Conservation (phyloP, 2,888 invertebrate species). For the Idaea biselata region DNA sequence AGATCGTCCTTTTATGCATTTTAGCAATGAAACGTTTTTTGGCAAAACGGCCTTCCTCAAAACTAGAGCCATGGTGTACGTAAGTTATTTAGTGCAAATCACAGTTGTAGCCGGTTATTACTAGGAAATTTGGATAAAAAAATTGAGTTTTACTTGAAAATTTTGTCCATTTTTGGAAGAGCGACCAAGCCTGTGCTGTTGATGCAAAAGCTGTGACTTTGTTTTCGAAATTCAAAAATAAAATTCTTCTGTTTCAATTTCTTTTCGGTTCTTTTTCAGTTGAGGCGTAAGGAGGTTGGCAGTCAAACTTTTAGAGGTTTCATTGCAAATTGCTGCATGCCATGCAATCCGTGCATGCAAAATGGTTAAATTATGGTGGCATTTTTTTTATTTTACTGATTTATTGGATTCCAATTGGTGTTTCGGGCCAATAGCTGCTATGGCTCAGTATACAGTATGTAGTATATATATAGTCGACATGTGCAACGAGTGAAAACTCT, state of each 20-base stretch:
- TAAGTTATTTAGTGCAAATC: constrained; percentile 21
- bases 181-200: constrained; percentile 39
- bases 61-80: constrained; percentile 60
- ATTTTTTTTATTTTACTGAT: too few relatives aligned
- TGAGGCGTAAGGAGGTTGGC: constrained; percentile 11
- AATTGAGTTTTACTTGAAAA: constrained; percentile 52
- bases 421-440: too few relatives aligned
- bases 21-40: constrained; percentile 57
- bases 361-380: background rate
- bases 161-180: constrained; percentile 58
- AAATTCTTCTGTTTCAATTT: constrained; percentile 38
- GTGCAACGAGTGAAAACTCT: too few relatives aligned
- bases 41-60: constrained; percentile 60
- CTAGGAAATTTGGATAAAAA: constrained; percentile 38
- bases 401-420: too few relatives aligned
- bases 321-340: background rate
- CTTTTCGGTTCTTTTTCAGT: constrained; percentile 20
- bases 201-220: constrained; percentile 44
- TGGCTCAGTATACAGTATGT: too few relatives aligned
- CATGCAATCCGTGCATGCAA: too few relatives aligned
- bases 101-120: constrained; percentile 19
- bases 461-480: too few relatives aligned
- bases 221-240: constrained; percentile 40
- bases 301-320: background rate
- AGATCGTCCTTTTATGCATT: constrained; percentile 58